Base-by-base conservation (phyloP, 2,888 invertebrate genomes). In the Hemistola chrysoprasaria region DNA sequence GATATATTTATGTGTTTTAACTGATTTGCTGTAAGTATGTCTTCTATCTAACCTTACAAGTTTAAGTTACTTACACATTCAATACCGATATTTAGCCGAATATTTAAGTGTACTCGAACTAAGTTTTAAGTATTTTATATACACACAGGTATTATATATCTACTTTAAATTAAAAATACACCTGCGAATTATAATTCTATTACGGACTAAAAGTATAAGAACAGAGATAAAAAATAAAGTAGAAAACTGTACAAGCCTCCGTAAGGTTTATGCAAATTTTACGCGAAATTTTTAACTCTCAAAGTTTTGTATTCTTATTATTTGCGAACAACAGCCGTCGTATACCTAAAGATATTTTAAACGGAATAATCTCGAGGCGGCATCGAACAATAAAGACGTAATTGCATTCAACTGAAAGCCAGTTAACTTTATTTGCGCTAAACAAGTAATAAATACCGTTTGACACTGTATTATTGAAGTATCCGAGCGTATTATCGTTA, bases 261-360 rank as follows among this genome's bases (percentile, higher is more conserved):
- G 65, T 69, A 65, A 78, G 81, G 79, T 80, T 84, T 86, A 87
- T 84, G 86, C 68, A 79, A 86, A 87, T 86, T 81, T 78, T 65
- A 76, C 75, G 77, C 65, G 70, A 73, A 71, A 52, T 76, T 81
- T 83, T 80, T 70, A 78, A 82, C 77, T 85, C 79, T 55, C 72
- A 70, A 69, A 77, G 68, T 73, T 55, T 71, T 76, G 76, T 75
- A 63, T 76, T 78, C 78, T 80, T 83, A 78, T 83, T 81, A 78
- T 81, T 82, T 80, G 71, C 67, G 67, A 83, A 81, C 79, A 83
- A 73, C 77, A 59, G 68, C 65, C 72, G 71, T 61, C 50, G 54
- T 55, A 34, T 54, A 44, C 59, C 63, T 65, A 68, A 69, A 71
- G 65, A 68, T 71, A 74, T 67, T 69, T 65, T 65, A 58, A 65